phyloP scores from a whole-genome alignment of 2,888 invertebrate species.

The Cecidostiba fungosa region DNA sequence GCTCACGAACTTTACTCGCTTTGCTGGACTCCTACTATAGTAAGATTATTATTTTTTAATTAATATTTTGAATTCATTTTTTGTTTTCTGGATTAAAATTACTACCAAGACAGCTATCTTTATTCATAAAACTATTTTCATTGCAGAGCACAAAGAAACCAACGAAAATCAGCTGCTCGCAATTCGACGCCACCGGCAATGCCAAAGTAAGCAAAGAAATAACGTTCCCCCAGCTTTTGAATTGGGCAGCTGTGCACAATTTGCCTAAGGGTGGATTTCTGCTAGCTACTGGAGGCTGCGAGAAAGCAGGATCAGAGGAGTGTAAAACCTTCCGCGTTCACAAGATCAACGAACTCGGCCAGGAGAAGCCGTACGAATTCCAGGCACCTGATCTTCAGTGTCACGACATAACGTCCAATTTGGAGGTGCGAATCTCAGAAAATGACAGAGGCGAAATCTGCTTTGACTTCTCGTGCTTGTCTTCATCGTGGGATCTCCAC shows the following conservation, averaged over 20 bases:
- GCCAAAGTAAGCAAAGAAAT: neutral
- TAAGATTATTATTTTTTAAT: neutral
- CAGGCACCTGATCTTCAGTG: neutral
- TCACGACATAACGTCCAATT: neutral
- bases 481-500: neutral
- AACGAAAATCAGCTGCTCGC: constrained; percentile 16
- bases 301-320: neutral
- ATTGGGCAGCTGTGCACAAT: constrained; percentile 27
- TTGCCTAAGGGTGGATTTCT: constrained; percentile 37
- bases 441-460: neutral
- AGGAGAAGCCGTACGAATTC: neutral
- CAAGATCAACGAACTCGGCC: neutral
- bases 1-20: constrained; percentile 20
- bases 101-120: neutral
- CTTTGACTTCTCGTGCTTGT: constrained; percentile 44
- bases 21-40: constrained; percentile 35
- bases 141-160: neutral
- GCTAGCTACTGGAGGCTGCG: constrained; percentile 20
- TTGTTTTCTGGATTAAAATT: neutral
- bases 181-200: constrained; percentile 24
- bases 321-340: constrained; percentile 1
- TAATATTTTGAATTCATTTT: no score
- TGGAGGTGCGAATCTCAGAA: constrained; percentile 47
- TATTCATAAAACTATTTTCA: neutral
- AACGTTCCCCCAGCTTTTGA: neutral